Conservation (phyloP, 2,113 vertebrate species). For the Hippocampus guttulatus region DNA sequence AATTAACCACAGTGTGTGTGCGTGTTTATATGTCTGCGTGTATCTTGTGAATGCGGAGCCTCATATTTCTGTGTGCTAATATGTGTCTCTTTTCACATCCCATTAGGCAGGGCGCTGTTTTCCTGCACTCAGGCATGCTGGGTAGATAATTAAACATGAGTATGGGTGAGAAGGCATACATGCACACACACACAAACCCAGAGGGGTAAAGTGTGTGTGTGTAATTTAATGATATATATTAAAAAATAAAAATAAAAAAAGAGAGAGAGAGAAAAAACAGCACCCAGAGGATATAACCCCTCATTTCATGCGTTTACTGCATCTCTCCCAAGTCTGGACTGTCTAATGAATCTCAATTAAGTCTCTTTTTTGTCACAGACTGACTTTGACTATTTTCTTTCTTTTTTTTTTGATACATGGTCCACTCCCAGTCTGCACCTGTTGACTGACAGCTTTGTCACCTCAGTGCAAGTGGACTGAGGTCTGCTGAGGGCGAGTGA, state of each 20-base stretch:
- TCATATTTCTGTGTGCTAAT: conserved; percentile 46
- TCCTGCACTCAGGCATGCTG: conserved; percentile 51
- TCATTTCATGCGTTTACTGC: conserved; percentile 5
- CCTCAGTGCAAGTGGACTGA: not conserved
- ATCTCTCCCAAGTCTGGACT: not conserved
- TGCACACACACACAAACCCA: conserved; percentile 23
- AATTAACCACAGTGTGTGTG: conserved; percentile 65
- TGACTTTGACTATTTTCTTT: not conserved
- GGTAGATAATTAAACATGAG: conserved; percentile 62
- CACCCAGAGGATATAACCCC: conserved; percentile 33
- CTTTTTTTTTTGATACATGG: not conserved
- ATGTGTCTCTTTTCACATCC: conserved; percentile 63
- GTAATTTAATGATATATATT: conserved; percentile 30
- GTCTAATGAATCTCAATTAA: not conserved
- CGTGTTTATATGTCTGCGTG: conserved; percentile 33
- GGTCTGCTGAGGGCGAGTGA: not conserved
- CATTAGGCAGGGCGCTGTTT: conserved; percentile 52
- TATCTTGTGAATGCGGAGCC: conserved; percentile 29
- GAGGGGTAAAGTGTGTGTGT: conserved; percentile 24
- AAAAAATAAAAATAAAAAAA: conserved; percentile 5
- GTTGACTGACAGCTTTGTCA: conserved; percentile 54
- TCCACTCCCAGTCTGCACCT: not conserved
- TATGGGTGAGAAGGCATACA: conserved; percentile 41
- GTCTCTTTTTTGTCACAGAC: not conserved
- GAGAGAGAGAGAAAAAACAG: not conserved